Evolutionary conservation across 2,113 vertebrate genomes (phyloP), one percentile per base, ranked within the genome.

Genomic region (Zosterops pallidus): DNA sequence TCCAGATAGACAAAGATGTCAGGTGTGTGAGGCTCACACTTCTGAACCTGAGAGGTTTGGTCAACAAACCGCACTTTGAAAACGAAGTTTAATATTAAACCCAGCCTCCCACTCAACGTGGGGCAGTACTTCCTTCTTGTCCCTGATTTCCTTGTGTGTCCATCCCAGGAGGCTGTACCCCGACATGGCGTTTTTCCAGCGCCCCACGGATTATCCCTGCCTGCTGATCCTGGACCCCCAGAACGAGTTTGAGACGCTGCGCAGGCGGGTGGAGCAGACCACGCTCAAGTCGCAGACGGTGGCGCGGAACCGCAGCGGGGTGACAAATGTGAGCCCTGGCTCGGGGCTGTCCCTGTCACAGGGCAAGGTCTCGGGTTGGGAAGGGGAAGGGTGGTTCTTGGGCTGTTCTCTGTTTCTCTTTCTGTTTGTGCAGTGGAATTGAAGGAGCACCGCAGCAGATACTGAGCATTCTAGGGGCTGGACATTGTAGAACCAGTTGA

Each of bases 1-100:
- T 99, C 37, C 99, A 99, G 97, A 99, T 99, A 6, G 99, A 99
- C 97, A 99, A 99, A 94, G 99, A 99, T 56, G 99, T 99, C 89
- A 98, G 99, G 99, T 99, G 95, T 23, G 97, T 59, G 41, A 72
- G n/a, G 33, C 65, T 83, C 35, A 3, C 10, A 11, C 25, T 47
- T 67, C 77, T 69, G 76, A 95, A 39, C 21, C 64, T 0, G 0
- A 39, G 60, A 3, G 39, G 14, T 71, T 78, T 52, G 31, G 9
- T 44, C 60, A 25, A 52, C 37, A 23, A 47, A 12, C 3, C 49
- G 87, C 37, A 76, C 96, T 79, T 87, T 35, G 39, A 47, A 85
- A 89, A 83, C 0, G 0, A 19, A 68, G 92, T 92, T 95, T 37
- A 87, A 86, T 67, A 90, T 95, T 91, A 89, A 96, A 92, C 92